Conservation (phyloP, 2,797 vertebrate species). For the Melanotaenia trifasciata region DNA sequence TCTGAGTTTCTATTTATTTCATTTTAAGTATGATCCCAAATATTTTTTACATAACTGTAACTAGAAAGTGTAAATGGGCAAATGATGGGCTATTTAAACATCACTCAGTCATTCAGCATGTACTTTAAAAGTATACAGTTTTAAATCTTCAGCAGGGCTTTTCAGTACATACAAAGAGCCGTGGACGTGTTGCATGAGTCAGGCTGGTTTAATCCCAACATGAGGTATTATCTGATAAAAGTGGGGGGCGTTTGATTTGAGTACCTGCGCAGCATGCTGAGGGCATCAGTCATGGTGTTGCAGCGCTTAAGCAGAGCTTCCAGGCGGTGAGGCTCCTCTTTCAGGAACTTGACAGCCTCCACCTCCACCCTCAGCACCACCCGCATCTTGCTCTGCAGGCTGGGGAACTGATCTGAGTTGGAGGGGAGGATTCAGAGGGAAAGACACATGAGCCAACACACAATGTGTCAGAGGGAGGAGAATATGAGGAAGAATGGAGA, state of each 20-base stretch:
- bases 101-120: no score
- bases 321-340: slow-evolving; percentile 93
- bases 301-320: slow-evolving; percentile 94
- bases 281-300: slow-evolving; percentile 88
- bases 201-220: slow-evolving; percentile 5
- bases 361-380: slow-evolving; percentile 96
- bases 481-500: not conserved
- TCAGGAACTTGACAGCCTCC: slow-evolving; percentile 96
- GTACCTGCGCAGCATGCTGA: slow-evolving; percentile 74
- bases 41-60: no score
- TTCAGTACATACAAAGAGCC: not conserved
- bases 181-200: not conserved
- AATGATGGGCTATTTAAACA: no score
- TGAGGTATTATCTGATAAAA: not conserved
- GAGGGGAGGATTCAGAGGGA: not conserved
- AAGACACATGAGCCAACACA: no score
- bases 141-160: no score
- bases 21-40: no score
- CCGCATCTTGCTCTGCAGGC: slow-evolving; percentile 97
- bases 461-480: not conserved
- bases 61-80: no score
- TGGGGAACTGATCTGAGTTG: slow-evolving; percentile 91
- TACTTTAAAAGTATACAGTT: no score
- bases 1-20: no score
- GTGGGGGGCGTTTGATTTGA: not conserved